These are phyloP conservation scores for Campylorhamphus procurvoides DNA, from an alignment of 2,113 vertebrate species.

Conservation along the genomic window DNA sequence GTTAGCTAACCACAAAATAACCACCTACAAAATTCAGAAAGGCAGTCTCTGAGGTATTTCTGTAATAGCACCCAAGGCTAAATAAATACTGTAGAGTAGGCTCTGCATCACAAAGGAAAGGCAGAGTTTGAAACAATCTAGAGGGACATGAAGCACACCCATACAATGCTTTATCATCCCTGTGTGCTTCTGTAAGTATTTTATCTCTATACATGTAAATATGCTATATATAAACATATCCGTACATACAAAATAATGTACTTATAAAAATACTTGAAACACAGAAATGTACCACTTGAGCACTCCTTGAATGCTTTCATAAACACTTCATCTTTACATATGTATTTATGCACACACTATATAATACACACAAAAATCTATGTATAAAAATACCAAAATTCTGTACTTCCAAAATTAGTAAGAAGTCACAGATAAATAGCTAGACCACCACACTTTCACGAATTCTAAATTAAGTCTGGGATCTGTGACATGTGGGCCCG, in stretches of 20 bases:
- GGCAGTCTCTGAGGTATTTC: not conserved
- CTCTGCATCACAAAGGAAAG: not conserved
- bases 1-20: conserved; percentile 45
- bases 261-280: not conserved
- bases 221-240: not conserved
- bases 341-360: not conserved
- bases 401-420: not conserved
- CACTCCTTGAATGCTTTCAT: not conserved
- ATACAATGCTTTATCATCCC: not conserved
- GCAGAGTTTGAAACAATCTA: not conserved
- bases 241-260: not conserved
- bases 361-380: not conserved
- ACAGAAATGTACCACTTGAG: not conserved
- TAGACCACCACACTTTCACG: not conserved
- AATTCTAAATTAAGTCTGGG: not conserved
- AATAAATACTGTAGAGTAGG: not conserved
- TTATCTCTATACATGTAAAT: not conserved
- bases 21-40: not conserved
- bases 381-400: not conserved
- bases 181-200: not conserved
- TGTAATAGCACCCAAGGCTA: not conserved
- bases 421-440: not conserved
- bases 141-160: not conserved
- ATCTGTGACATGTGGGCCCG: not conserved
- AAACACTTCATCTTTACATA: not conserved